Conservation (phyloP, 2,888 invertebrate genomes). For the Hyposoter dolosus region DNA sequence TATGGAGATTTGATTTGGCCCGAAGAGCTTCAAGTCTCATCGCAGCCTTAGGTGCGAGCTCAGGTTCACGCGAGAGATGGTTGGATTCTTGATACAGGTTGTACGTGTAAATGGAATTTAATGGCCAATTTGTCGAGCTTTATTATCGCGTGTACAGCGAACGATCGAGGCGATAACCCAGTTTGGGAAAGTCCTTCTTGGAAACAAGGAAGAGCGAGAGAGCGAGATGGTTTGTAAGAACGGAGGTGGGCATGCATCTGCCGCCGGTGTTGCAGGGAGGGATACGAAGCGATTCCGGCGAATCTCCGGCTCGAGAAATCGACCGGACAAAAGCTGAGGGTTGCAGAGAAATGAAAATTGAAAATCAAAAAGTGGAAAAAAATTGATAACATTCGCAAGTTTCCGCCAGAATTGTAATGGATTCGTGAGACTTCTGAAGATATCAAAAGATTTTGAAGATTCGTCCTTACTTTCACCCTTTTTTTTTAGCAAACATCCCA, state of each 20-base stretch:
- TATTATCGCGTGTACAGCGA: constrained; percentile 69
- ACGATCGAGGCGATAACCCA: constrained; percentile 71
- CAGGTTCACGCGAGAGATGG: constrained; percentile 17
- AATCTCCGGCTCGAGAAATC: constrained; percentile 57
- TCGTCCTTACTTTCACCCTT: not conserved
- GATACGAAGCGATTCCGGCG: constrained; percentile 20
- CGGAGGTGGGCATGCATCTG: constrained; percentile 22
- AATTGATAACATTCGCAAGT: not conserved
- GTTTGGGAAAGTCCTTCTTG: constrained; percentile 67
- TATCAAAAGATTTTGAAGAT: not conserved
- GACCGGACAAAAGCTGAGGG: constrained; percentile 55
- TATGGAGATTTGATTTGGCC: not conserved
- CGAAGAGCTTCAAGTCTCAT: constrained; percentile 29
- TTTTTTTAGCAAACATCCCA: not conserved
- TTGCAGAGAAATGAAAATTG: constrained; percentile 32
- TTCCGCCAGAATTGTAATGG: not conserved
- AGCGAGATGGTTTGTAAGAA: not conserved
- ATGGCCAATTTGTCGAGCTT: constrained; percentile 73
- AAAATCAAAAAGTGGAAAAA: not conserved
- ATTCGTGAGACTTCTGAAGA: not conserved
- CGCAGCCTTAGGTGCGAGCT: not conserved
- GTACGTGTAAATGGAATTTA: constrained; percentile 70
- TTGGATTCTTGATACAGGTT: constrained; percentile 44
- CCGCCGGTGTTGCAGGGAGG: constrained; percentile 44
- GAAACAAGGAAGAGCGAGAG: constrained; percentile 24